These are phyloP conservation scores for Noctuana brunneofusca DNA, from an alignment of 2,888 invertebrate genomes.

Conservation along the genomic window DNA sequence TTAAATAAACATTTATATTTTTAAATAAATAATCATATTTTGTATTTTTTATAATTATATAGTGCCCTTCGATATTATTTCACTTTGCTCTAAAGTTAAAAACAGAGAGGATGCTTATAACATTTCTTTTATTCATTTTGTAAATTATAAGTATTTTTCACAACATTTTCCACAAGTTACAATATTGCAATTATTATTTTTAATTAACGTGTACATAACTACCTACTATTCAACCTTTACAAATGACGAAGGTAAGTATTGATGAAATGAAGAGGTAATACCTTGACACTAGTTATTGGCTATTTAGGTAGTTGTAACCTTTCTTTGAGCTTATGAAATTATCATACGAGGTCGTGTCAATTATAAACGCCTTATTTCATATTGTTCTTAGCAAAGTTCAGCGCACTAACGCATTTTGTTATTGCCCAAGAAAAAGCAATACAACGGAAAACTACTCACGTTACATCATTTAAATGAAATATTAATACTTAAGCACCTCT, in stretches of 20 bases:
- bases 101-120: too few relatives aligned
- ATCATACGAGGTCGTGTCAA: constrained; percentile 18
- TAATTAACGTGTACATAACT: too few relatives aligned
- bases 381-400: constrained; percentile 25
- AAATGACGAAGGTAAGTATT: background rate
- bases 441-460: constrained; percentile 15
- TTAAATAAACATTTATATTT: too few relatives aligned
- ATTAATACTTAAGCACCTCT: constrained; percentile 19
- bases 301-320: background rate
- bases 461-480: constrained; percentile 11
- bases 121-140: too few relatives aligned
- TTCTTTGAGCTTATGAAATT: constrained; percentile 12
- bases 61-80: too few relatives aligned
- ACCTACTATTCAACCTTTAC: background rate
- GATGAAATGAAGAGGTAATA: background rate
- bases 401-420: constrained; percentile 5
- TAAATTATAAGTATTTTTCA: too few relatives aligned
- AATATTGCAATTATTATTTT: too few relatives aligned
- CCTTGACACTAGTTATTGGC: background rate
- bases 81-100: too few relatives aligned
- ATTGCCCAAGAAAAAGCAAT: constrained; percentile 13
- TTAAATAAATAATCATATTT: too few relatives aligned
- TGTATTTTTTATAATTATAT: too few relatives aligned
- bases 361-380: constrained; percentile 21
- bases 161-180: too few relatives aligned